phyloP scores from a whole-genome alignment of 2,888 invertebrate species.

The Macaria liturata region DNA sequence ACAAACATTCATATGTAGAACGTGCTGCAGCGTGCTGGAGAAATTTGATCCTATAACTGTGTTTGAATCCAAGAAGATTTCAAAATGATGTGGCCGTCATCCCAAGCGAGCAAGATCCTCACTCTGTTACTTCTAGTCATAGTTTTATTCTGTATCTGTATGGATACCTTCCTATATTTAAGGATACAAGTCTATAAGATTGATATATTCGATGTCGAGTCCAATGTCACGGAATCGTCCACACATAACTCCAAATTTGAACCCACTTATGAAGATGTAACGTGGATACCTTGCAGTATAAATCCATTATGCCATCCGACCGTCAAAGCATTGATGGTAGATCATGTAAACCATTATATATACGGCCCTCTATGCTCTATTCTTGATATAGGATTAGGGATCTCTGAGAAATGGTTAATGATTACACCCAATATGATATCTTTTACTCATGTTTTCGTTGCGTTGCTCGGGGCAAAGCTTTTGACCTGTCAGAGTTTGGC shows the following conservation, averaged over 20 bases:
- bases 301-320: constrained; percentile 92
- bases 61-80: background rate
- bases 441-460: constrained; percentile 89
- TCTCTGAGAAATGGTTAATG: constrained; percentile 82
- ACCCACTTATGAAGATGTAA: constrained; percentile 75
- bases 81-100: constrained; percentile 88
- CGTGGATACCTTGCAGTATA: constrained; percentile 87
- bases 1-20: constrained; percentile 13
- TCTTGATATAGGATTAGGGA: constrained; percentile 86
- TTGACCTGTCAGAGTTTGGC: constrained; percentile 88
- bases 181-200: constrained; percentile 88
- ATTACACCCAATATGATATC: constrained; percentile 94
- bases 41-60: too few relatives aligned
- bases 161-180: constrained; percentile 89
- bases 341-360: constrained; percentile 92
- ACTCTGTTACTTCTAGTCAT: constrained; percentile 82
- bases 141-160: constrained; percentile 86
- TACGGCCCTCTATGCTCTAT: constrained; percentile 91
- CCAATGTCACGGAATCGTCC: constrained; percentile 50
- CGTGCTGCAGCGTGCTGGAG: too few relatives aligned
- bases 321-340: constrained; percentile 91
- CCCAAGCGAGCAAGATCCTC: constrained; percentile 88
- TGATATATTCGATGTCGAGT: constrained; percentile 59
- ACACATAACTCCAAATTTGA: constrained; percentile 46
- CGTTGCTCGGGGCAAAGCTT: constrained; percentile 88